These are phyloP conservation scores for Rhinogobio ventralis DNA, from an alignment of 2,797 vertebrate species.

Conservation along the genomic window DNA sequence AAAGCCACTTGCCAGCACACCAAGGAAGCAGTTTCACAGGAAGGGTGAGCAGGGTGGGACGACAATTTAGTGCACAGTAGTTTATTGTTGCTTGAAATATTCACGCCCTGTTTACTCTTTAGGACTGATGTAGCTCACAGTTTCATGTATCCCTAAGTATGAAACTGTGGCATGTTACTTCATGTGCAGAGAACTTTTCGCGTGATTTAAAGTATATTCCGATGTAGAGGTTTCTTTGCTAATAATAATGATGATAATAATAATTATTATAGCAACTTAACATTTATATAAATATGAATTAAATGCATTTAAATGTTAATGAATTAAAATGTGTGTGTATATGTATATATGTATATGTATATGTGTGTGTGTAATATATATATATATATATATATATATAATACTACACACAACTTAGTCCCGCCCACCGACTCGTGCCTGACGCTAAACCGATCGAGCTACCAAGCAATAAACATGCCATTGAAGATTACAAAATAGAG, in stretches of 20 bases:
- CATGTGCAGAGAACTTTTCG: not conserved
- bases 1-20: not conserved
- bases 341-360: too few species aligned
- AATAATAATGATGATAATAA: not conserved
- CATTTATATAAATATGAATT: not conserved
- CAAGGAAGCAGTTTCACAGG: slow-evolving; percentile 13
- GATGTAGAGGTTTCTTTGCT: not conserved
- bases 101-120: slow-evolving; percentile 6
- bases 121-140: not conserved
- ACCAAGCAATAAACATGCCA: too few species aligned
- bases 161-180: not conserved
- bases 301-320: not conserved
- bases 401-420: too few species aligned
- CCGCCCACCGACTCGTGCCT: too few species aligned
- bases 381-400: too few species aligned
- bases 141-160: not conserved
- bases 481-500: too few species aligned
- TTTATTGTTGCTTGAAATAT: slow-evolving; percentile 45
- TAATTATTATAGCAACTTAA: not conserved
- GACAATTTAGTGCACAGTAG: slow-evolving; percentile 9
- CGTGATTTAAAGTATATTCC: not conserved
- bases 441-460: too few species aligned
- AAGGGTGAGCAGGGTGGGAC: slow-evolving; percentile 21
- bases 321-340: too few species aligned
- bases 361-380: too few species aligned